These are phyloP conservation scores for Mythimna lalbum DNA, from an alignment of 2,888 invertebrate species.

Conservation along the genomic window DNA sequence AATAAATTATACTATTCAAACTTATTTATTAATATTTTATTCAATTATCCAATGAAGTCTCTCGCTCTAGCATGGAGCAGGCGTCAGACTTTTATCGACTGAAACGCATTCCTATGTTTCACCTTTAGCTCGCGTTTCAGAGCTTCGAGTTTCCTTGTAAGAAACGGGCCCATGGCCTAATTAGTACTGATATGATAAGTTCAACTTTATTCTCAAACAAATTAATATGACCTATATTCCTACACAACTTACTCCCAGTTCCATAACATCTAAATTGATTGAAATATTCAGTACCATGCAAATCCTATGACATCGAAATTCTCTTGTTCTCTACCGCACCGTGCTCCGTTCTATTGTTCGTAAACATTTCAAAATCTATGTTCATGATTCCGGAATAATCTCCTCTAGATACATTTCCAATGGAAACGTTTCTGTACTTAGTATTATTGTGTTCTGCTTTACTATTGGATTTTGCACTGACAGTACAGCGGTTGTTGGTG, in stretches of 20 bases:
- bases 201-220: not conserved
- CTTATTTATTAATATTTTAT: too few relatives aligned
- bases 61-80: too few relatives aligned
- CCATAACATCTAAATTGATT: slow-evolving; percentile 8
- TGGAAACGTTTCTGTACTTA: not conserved
- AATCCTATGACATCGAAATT: slow-evolving; percentile 22
- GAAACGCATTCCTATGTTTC: too few relatives aligned
- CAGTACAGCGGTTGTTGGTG: not conserved
- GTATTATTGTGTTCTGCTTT: not conserved
- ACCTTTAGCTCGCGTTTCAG: too few relatives aligned
- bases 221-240: not conserved
- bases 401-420: slow-evolving; percentile 28
- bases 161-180: too few relatives aligned
- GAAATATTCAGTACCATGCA: slow-evolving; percentile 31
- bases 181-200: too few relatives aligned
- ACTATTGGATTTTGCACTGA: slow-evolving; percentile 4
- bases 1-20: too few relatives aligned
- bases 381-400: slow-evolving; percentile 50
- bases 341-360: slow-evolving; percentile 44
- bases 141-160: too few relatives aligned
- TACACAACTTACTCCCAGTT: not conserved
- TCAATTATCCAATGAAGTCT: too few relatives aligned
- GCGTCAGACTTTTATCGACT: too few relatives aligned
- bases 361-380: slow-evolving; percentile 42
- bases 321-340: slow-evolving; percentile 1